Evolutionary conservation across 2,888 invertebrate species (phyloP), one percentile per base, ranked within the genome.

Genomic region (Amphipyra tragopoginis): DNA sequence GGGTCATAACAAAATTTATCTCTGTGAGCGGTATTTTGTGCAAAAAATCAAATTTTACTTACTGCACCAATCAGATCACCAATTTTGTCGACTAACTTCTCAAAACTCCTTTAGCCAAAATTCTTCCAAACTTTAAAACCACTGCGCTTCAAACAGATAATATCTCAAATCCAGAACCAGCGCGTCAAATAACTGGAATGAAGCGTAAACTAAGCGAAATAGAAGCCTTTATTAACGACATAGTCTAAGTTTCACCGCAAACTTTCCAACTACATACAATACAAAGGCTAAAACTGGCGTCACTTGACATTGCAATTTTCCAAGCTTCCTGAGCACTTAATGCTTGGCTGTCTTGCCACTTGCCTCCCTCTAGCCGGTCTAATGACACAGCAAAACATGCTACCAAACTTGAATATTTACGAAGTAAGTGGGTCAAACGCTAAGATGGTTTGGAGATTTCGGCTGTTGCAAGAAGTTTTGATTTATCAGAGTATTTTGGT

Each of bases 221-320:
- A 72, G 69, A 66, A 74, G 73, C 63, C 60, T 65, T 79, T 60
- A 65, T 71, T 65, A 65, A 61, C 51, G 51, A 50, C 52, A 50
- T 43, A 57, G 66, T 43, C 65, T 68, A 77, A 77, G 71, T 78
- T 83, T 62, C 48, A 34, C 72, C 71, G 72, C 77, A 75, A 79
- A 78, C 80, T 79, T 77, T 66, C 51, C 48, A 70, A 72, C 77
- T 63, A 66, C 69, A 69, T 48, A 73, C 72, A 79, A 69, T 72
- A 66, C 65, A 75, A 72, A 69, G 73, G 77, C 77, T 78, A 77
- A 72, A 74, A 80, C 76, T 67, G 68, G 70, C 73, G 65, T 63
- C 80, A 77, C 83, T 80, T 82, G 83, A 83, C 86, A 81, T 77
- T 85, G 88, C 87, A 86, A 85, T 86, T 87, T 85, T 77, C 80